Evolutionary conservation across 2,113 vertebrate genomes (phyloP).

Genomic region (Ictidomys tridecemlineatus): DNA sequence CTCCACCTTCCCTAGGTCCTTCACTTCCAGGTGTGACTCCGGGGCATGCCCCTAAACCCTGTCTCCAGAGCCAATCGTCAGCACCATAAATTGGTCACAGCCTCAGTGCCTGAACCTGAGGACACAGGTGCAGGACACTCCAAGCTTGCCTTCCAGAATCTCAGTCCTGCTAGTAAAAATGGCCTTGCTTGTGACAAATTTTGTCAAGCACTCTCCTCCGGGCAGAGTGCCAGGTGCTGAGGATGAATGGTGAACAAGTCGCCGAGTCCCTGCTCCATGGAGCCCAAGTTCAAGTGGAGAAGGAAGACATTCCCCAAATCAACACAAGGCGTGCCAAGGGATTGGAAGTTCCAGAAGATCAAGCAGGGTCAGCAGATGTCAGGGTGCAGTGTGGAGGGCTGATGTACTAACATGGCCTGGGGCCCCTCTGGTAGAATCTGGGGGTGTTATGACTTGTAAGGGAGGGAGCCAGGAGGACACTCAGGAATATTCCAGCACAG

Average conservation of each 20-base stretch:
- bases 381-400: fast-evolving
- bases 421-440: neutral
- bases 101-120: neutral
- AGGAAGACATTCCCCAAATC: fast-evolving
- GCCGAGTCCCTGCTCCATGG: neutral
- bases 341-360: neutral
- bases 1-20: neutral
- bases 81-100: neutral
- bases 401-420: too few relatives aligned
- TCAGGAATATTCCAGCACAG: neutral
- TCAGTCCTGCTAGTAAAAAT: neutral
- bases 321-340: neutral
- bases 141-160: neutral
- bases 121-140: neutral
- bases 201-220: neutral
- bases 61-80: neutral
- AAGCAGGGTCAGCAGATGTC: neutral
- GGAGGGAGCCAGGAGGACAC: neutral
- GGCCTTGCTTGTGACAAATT: neutral
- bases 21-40: neutral
- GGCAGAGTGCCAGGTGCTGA: neutral
- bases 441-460: neutral
- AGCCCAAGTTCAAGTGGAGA: neutral
- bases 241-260: neutral
- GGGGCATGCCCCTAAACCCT: neutral